Evolutionary conservation across 2,113 vertebrate genomes (phyloP).

Genomic region (Pandion haliaetus): DNA sequence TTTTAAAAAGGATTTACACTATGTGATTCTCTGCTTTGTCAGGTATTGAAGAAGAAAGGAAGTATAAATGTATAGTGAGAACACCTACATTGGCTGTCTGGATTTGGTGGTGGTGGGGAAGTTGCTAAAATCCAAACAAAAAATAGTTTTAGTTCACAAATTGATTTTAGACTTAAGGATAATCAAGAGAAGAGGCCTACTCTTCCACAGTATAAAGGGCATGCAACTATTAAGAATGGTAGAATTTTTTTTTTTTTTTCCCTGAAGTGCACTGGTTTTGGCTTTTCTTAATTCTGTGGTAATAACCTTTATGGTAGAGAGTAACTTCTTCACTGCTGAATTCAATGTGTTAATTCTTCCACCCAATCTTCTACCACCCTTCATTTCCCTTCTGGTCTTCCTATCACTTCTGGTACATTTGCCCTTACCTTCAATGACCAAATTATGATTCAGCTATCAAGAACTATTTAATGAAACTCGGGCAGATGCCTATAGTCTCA

Average conservation of each 20-base stretch:
- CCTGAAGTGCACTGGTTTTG: not conserved
- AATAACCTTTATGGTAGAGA: not conserved
- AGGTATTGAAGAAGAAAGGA: not conserved
- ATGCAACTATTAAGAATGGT: not conserved
- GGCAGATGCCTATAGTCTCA: not conserved
- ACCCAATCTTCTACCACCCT: constrained; percentile 15
- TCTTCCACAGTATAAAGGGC: not conserved
- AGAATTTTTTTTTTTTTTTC: not conserved
- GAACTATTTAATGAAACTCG: not conserved
- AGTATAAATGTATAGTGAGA: not conserved
- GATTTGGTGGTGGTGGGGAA: not conserved
- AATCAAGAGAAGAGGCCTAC: not conserved
- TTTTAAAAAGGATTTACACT: not conserved
- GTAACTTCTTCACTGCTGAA: not conserved
- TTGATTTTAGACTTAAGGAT: not conserved
- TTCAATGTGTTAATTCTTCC: not conserved
- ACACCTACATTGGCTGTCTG: not conserved
- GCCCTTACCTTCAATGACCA: not conserved
- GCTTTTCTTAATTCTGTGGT: not conserved
- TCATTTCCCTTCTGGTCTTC: constrained; percentile 29
- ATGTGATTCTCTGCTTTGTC: not conserved
- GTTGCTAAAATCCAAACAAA: not conserved
- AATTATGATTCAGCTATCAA: not conserved
- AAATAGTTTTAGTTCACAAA: not conserved
- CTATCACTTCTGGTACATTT: constrained; percentile 31